Evolutionary conservation across 2,113 vertebrate genomes (phyloP).

Genomic region (Chlamydotis undulata): DNA sequence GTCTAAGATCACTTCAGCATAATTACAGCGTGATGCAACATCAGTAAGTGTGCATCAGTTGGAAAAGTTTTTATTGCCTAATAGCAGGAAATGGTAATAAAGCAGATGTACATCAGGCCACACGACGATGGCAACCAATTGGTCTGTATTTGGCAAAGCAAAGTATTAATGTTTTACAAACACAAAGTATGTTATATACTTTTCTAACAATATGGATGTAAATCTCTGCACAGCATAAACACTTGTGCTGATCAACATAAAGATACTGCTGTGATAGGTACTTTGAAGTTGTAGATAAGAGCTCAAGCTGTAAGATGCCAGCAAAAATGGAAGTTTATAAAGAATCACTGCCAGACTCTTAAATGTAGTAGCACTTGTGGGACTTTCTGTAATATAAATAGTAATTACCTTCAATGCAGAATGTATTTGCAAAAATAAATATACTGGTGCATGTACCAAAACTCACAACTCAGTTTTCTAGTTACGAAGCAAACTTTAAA

Average conservation of each 20-base stretch:
- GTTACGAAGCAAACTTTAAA: not conserved
- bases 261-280: slow-evolving; percentile 52
- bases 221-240: slow-evolving; percentile 50
- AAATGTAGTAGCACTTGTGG: slow-evolving; percentile 45
- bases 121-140: slow-evolving; percentile 33
- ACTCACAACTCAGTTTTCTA: not conserved
- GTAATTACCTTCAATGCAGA: slow-evolving; percentile 34
- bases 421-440: slow-evolving; percentile 32
- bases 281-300: slow-evolving; percentile 53
- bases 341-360: slow-evolving; percentile 57
- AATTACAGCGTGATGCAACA: slow-evolving; percentile 22
- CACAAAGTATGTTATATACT: not conserved
- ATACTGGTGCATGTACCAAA: not conserved
- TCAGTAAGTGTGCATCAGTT: not conserved
- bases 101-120: slow-evolving; percentile 44
- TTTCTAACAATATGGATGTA: slow-evolving; percentile 15
- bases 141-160: slow-evolving; percentile 37
- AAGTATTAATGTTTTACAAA: slow-evolving; percentile 50
- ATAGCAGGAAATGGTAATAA: slow-evolving; percentile 45
- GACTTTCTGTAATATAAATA: slow-evolving; percentile 47
- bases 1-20: slow-evolving; percentile 39
- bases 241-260: slow-evolving; percentile 29
- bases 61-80: slow-evolving; percentile 49
- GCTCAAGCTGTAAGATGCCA: slow-evolving; percentile 45
- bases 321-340: slow-evolving; percentile 41